Evolutionary conservation across 2,888 invertebrate genomes (phyloP), one percentile per base, ranked within the genome.

Genomic region (Netelia virgata): DNA sequence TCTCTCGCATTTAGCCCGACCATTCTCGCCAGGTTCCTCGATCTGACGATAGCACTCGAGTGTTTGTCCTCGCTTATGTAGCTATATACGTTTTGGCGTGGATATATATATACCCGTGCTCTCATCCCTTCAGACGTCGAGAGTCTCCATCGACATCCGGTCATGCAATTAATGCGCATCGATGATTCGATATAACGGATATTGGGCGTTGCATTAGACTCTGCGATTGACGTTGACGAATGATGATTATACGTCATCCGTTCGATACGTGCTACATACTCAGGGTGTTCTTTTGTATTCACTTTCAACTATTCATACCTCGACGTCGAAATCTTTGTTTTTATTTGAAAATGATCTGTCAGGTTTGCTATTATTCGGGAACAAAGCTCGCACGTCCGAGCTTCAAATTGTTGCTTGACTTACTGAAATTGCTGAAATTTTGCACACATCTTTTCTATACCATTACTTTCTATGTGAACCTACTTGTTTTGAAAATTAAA

Each of bases 141-240:
- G 73, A 74, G 73, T 59, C 36, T 78, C 53, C 20, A 64, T 79
- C 72, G 55, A 64, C 70, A 72, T 72, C 78, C 78, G 78, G 43
- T 72, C 64, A 28, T 63, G 78, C 55, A 20, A 78, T 70, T 63
- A 50, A 70, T 79, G 18, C 55, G 72, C 63, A 55, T 64, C 55
- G 78, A 79, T 55, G 63, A 79, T 43, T 79, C 78, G 63, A 64
- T 64, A 63, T 28, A 59, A 59, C 47, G 18, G 50, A 36, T 53
- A 61, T 59, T 61, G 11, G 77, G 16, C 41, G 28, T 10, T 61
- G 61, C 72, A 47, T 53, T 41, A 50, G 59, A 16, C 18, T 20
- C 9, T 61, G 36, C 55, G 66, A 14, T 36, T 36, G 18, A 61
- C 23, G 18, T 28, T 61, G 23, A 61, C 43, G 59, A 47, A 55